phyloP scores from a whole-genome alignment of 2,113 vertebrate species.

The Heterotilapia buettikoferi region DNA sequence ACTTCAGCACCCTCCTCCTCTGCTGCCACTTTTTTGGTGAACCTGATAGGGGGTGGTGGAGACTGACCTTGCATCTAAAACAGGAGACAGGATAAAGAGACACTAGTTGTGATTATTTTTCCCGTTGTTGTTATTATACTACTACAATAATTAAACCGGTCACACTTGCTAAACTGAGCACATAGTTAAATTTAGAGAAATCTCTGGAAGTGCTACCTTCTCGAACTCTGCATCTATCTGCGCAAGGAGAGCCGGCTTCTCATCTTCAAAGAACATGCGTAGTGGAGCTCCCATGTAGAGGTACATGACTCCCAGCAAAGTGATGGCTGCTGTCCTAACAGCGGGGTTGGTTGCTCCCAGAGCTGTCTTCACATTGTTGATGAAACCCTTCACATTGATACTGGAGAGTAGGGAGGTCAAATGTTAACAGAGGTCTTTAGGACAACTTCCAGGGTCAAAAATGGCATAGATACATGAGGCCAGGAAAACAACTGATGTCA shows the following conservation, averaged over 20 bases:
- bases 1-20: constrained; percentile 72
- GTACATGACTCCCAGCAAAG: constrained; percentile 91
- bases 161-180: neutral
- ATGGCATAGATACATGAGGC: neutral
- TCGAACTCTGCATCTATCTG: constrained; percentile 97
- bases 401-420: constrained; percentile 49
- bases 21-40: constrained; percentile 63
- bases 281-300: constrained; percentile 93
- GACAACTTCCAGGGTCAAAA: neutral
- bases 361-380: constrained; percentile 95
- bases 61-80: constrained; percentile 89
- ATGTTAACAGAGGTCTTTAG: neutral
- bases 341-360: constrained; percentile 95
- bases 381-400: constrained; percentile 95
- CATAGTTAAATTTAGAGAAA: neutral
- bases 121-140: neutral
- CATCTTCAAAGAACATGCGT: constrained; percentile 97
- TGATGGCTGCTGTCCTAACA: constrained; percentile 88
- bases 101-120: neutral
- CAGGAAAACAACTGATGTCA: neutral
- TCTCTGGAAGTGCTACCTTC: constrained; percentile 75
- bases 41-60: constrained; percentile 80
- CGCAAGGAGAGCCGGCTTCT: constrained; percentile 91
- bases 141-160: neutral
- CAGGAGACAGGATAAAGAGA: neutral